Conservation (phyloP, 2,888 invertebrate genomes). For the Podotricha telesiphe region DNA sequence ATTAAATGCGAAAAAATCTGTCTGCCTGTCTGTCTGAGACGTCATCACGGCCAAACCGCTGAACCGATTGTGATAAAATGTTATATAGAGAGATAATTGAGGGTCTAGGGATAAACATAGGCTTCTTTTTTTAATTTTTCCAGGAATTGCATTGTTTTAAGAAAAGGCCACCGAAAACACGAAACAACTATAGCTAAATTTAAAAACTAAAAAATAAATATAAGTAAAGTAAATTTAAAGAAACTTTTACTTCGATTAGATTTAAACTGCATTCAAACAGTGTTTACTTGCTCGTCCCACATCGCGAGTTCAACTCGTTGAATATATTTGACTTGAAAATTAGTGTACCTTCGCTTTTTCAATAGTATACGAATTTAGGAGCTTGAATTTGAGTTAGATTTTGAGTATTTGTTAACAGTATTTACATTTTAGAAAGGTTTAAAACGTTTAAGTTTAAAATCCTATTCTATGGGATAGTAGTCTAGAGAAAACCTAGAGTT, state of each 20-base stretch:
- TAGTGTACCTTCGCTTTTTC: constrained; percentile 34
- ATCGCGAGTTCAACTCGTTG: constrained; percentile 27
- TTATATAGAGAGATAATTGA: no score
- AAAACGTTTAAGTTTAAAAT: background rate
- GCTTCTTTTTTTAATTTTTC: no score
- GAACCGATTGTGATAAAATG: no score
- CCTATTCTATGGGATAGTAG: no score
- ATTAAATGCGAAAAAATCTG: no score
- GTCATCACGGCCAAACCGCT: no score
- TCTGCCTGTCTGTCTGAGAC: no score
- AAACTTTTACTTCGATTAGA: constrained; percentile 20
- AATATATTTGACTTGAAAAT: constrained; percentile 33
- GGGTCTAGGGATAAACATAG: no score
- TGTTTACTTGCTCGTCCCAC: constrained; percentile 31
- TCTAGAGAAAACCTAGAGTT: no score
- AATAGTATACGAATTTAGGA: constrained; percentile 16
- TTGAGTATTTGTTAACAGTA: background rate
- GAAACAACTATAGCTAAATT: no score
- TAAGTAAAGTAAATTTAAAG: background rate
- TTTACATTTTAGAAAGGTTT: background rate
- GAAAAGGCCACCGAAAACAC: no score
- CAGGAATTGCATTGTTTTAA: no score
- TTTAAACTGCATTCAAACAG: constrained; percentile 4
- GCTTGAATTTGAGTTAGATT: background rate
- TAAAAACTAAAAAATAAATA: background rate